Evolutionary conservation across 1,140 invertebrate genomes (phyloP).

Genomic region (Pemphigus obesinymphae): DNA sequence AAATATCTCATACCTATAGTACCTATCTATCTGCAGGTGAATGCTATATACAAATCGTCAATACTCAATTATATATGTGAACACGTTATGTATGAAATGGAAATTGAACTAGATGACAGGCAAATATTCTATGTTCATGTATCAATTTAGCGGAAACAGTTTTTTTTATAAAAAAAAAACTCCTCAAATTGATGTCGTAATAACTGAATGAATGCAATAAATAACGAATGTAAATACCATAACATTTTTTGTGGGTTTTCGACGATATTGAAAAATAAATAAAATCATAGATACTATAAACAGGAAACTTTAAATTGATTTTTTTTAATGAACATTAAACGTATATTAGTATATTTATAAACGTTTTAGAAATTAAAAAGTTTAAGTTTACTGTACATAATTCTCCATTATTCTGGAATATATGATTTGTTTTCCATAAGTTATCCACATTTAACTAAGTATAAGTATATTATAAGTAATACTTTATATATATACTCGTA

Average conservation of each 20-base stretch:
- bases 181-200: conserved; percentile 23
- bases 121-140: neutral
- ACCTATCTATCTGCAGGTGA: neutral
- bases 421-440: too few species aligned
- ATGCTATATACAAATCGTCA: neutral
- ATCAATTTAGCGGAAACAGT: neutral
- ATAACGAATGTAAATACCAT: conserved; percentile 15
- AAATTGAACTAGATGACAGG: conserved; percentile 22
- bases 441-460: too few species aligned
- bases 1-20: neutral
- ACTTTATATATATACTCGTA: too few species aligned
- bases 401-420: too few species aligned
- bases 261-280: too few species aligned
- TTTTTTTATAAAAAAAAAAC: neutral
- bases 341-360: too few species aligned
- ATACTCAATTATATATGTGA: neutral
- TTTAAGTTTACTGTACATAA: too few species aligned
- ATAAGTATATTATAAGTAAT: too few species aligned
- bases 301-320: too few species aligned
- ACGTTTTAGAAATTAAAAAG: too few species aligned
- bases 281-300: too few species aligned
- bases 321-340: too few species aligned
- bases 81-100: conserved; percentile 14
- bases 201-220: neutral
- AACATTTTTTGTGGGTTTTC: neutral